Evolutionary conservation across 2,888 invertebrate species (phyloP), one percentile per base, ranked within the genome.

Genomic region (Drosophila percnosoma): DNA sequence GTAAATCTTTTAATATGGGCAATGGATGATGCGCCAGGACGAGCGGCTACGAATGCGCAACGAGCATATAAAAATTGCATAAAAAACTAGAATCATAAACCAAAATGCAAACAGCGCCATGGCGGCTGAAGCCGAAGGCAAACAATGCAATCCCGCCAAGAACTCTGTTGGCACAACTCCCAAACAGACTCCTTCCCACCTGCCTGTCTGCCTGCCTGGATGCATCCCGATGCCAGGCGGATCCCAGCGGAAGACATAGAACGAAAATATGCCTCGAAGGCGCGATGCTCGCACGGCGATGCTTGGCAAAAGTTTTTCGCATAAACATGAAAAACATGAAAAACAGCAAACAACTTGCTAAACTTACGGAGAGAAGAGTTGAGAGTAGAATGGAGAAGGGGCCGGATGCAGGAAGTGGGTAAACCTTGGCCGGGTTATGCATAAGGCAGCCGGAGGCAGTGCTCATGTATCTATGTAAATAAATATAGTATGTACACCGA

Each of bases 291-390:
- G 68, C 51, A 70, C 63, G 75, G 73, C 53, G 54, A 67, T 67
- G 70, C 75, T 65, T 54, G 63, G 70, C 67, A 78, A 87, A 45
- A 87, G 77, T 84, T 87, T 77, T 83, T 77, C 86, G 74, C 86
- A 89, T 87, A 89, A 83, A 83, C 83, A 84, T 82, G 80, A 87
- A 79, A 86, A 87, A 89, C 89, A 86, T 87, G 83, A 83, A 89
- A 79, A 89, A 81, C 87, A 84, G 87, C 87, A 84, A 82, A 89
- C 80, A 80, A 80, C 81, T 86, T 86, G 83, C 74, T 52, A 75
- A 85, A 82, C 83, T 78, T 66, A 82, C 45, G 66, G 64, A 69
- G 67, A 73, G 59, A 74, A 74, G 59, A 64, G 74, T 55, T 64
- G 34, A 64, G 42, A 57, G 40, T 31, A 38, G 36, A 51, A 38